Conservation (phyloP, 1,140 invertebrate genomes). For the Sycophila sp. region DNA sequence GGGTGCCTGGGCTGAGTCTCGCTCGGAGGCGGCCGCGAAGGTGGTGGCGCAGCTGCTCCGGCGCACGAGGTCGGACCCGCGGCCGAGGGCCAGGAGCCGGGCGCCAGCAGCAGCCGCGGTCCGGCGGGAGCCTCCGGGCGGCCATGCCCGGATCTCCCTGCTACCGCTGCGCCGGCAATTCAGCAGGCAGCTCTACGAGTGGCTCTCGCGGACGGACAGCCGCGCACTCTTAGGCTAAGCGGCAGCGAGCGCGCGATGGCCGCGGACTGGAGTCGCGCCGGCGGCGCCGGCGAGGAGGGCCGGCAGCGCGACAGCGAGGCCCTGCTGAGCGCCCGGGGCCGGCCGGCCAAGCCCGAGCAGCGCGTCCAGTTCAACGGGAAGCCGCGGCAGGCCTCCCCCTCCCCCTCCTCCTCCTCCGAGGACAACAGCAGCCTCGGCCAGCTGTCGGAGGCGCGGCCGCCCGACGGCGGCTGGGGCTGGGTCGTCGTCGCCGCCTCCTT, state of each 20-base stretch:
- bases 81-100: background rate
- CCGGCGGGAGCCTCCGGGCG: background rate
- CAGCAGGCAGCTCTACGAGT: constrained; percentile 59
- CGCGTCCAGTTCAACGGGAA: constrained; percentile 71
- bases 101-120: background rate
- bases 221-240: too few species aligned
- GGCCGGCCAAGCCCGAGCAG: constrained; percentile 60
- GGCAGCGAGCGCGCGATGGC: background rate
- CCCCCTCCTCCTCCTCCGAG: constrained; percentile 64
- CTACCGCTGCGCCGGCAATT: constrained; percentile 59
- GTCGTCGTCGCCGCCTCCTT: constrained; percentile 87
- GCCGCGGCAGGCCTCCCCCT: constrained; percentile 52
- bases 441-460: constrained; percentile 72
- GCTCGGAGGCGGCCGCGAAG: constrained; percentile 50
- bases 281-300: constrained; percentile 31
- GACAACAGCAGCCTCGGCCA: constrained; percentile 72
- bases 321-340: background rate
- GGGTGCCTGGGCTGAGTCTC: constrained; percentile 65
- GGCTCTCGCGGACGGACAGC: too few species aligned
- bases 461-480: constrained; percentile 84
- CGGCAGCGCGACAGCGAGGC: constrained; percentile 36
- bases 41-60: constrained; percentile 52
- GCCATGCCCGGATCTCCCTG: constrained; percentile 43
- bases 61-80: background rate
- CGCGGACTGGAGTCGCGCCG: constrained; percentile 17